A percentile compares a stretch with the other conserved stretches of the same genome.
These are phyloP conservation scores for Phalacrocorax pelagicus DNA, from an alignment of 2,113 vertebrate species.

Conservation along the genomic window DNA sequence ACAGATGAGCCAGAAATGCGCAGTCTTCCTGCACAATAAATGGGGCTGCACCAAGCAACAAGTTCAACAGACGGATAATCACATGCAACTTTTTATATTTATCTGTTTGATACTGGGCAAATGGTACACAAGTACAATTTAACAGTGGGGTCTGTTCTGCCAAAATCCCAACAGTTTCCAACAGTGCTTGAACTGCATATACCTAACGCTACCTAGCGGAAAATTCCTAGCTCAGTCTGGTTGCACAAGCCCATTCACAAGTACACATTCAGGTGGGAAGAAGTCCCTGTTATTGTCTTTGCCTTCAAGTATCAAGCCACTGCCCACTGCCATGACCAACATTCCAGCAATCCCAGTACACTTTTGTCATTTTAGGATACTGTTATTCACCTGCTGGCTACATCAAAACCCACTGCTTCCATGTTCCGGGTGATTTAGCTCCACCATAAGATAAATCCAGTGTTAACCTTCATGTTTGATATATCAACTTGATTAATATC, in stretches of 20 bases:
- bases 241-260: not conserved
- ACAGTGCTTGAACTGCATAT: not conserved
- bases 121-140: conserved; percentile 4
- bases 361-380: not conserved
- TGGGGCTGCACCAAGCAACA: conserved; percentile 43
- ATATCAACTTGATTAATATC: not conserved
- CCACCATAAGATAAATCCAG: not conserved
- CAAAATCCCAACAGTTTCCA: not conserved
- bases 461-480: not conserved
- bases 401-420: not conserved
- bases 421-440: not conserved
- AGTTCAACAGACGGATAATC: conserved; percentile 34
- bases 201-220: not conserved
- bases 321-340: accelerated
- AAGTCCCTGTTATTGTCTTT: not conserved
- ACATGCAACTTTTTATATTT: conserved; percentile 41
- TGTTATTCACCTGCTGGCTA: not conserved
- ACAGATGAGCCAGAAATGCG: conserved; percentile 60
- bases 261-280: not conserved
- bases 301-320: not conserved
- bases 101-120: conserved; percentile 49
- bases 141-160: not conserved
- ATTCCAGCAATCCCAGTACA: not conserved
- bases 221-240: not conserved
- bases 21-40: conserved; percentile 49